phyloP scores from a whole-genome alignment of 2,113 vertebrate species.

The Coryphaenoides rupestris region DNA sequence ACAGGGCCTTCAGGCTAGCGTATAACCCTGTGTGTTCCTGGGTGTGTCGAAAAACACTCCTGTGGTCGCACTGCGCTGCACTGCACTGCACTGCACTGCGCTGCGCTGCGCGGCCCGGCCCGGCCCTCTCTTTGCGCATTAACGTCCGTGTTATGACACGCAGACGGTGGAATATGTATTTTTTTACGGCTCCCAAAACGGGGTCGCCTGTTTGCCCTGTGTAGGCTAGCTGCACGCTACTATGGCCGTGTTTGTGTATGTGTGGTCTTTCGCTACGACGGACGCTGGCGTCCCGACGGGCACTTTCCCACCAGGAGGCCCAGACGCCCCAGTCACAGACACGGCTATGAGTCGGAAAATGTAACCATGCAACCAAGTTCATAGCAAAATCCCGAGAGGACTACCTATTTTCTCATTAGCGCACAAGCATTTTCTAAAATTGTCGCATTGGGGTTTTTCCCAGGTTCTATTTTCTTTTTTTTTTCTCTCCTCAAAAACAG shows the following conservation, averaged over 20 bases:
- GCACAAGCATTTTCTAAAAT: conserved; percentile 48
- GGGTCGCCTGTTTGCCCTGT: conserved; percentile 24
- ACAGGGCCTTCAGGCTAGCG: conserved; percentile 22
- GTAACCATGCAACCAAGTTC: conserved; percentile 42
- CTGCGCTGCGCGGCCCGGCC: conserved; percentile 14
- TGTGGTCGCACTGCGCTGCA: conserved; percentile 22
- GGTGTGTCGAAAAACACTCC: conserved; percentile 46
- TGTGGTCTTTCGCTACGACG: conserved; percentile 47
- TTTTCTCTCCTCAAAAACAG: conserved; percentile 9
- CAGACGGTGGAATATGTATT: conserved; percentile 42
- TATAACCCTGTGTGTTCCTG: conserved; percentile 22
- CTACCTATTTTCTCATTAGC: conserved; percentile 56
- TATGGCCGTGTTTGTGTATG: conserved; percentile 31
- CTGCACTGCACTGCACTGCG: too few relatives aligned
- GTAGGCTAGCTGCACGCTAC: conserved; percentile 20
- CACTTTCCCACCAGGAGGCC: conserved; percentile 45
- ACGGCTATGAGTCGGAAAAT: conserved; percentile 38
- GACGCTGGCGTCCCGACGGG: conserved; percentile 46
- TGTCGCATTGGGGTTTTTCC: conserved; percentile 24
- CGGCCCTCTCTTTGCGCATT: conserved; percentile 23
- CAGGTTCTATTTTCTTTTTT: not conserved
- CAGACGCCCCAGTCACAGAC: conserved; percentile 42
- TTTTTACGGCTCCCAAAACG: conserved; percentile 32
- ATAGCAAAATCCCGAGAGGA: conserved; percentile 40
- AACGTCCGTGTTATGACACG: conserved; percentile 29